Percentiles rank a stretch among this genome's conserved stretches.
Evolutionary conservation across 2,113 vertebrate species (phyloP).

Genomic region (Ornithorhynchus anatinus): DNA sequence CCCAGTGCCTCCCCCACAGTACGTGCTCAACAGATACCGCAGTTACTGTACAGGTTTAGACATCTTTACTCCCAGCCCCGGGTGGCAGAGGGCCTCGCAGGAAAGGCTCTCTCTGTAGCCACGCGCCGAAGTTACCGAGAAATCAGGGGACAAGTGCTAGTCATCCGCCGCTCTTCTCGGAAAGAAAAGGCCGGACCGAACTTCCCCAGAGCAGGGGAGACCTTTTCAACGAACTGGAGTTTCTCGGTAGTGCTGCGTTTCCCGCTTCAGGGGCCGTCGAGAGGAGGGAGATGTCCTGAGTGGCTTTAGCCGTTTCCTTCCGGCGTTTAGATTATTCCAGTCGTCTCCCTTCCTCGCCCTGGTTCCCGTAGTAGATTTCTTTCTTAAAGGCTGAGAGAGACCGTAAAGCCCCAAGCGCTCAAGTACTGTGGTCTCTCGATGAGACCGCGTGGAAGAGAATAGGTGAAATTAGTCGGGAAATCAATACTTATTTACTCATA

Average conservation of each 20-base stretch:
- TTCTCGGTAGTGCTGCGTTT: not conserved
- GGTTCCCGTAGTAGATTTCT: too few species aligned
- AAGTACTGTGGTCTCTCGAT: not conserved
- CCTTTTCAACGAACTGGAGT: not conserved
- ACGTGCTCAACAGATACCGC: too few species aligned
- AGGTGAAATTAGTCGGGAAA: too few species aligned
- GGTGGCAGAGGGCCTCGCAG: too few species aligned
- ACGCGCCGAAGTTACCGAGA: conserved; percentile 30
- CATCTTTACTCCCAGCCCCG: too few species aligned
- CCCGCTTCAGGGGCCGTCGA: too few species aligned
- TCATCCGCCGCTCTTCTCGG: conserved; percentile 24
- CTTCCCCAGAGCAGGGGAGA: conserved; percentile 15
- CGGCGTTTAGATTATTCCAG: too few species aligned
- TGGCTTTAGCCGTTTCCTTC: not conserved
- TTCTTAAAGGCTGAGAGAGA: too few species aligned
- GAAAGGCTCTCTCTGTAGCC: conserved; percentile 27
- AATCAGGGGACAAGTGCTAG: conserved; percentile 23
- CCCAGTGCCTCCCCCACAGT: too few species aligned
- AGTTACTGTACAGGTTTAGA: too few species aligned
- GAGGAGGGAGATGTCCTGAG: not conserved
- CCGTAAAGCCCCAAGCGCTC: not conserved
- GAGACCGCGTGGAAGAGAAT: not conserved
- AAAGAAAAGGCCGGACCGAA: conserved; percentile 25
- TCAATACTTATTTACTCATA: too few species aligned
- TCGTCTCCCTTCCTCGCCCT: too few species aligned